These are phyloP conservation scores for Drosophila neoperkinsi DNA, from an alignment of 2,888 invertebrate species.

Conservation along the genomic window DNA sequence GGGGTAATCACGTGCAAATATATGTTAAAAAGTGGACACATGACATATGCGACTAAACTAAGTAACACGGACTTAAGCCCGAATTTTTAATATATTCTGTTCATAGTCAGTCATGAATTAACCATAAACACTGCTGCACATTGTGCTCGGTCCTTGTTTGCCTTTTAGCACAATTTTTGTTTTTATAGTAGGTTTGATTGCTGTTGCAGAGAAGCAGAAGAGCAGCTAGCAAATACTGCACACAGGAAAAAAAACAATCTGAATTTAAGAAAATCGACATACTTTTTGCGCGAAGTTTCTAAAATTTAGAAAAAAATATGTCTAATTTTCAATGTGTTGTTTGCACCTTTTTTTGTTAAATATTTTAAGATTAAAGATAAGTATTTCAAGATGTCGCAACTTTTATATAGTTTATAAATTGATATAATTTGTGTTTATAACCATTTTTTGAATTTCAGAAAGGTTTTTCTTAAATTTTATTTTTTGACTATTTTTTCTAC, in stretches of 20 bases:
- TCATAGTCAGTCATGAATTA: constrained; percentile 13
- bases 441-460: too few species aligned
- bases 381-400: too few species aligned
- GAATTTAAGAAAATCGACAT: not conserved
- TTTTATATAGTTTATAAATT: not conserved
- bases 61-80: not conserved
- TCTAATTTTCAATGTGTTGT: too few species aligned
- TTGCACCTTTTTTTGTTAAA: too few species aligned
- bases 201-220: not conserved
- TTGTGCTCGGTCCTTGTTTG: constrained; percentile 14
- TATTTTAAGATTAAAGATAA: too few species aligned
- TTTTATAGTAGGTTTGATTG: constrained; percentile 8
- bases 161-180: constrained; percentile 20
- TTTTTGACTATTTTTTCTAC: not conserved
- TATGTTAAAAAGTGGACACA: constrained; percentile 3
- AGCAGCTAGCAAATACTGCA: constrained; percentile 1
- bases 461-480: not conserved
- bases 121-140: constrained; percentile 1
- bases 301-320: not conserved
- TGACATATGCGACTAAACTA: constrained; percentile 26
- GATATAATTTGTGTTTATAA: not conserved
- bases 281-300: not conserved
- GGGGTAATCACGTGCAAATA: constrained; percentile 3
- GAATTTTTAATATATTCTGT: constrained; percentile 3
- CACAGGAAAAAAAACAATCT: not conserved